Conservation (phyloP, 1,140 invertebrate species). For the Lordiphosa collinella region DNA sequence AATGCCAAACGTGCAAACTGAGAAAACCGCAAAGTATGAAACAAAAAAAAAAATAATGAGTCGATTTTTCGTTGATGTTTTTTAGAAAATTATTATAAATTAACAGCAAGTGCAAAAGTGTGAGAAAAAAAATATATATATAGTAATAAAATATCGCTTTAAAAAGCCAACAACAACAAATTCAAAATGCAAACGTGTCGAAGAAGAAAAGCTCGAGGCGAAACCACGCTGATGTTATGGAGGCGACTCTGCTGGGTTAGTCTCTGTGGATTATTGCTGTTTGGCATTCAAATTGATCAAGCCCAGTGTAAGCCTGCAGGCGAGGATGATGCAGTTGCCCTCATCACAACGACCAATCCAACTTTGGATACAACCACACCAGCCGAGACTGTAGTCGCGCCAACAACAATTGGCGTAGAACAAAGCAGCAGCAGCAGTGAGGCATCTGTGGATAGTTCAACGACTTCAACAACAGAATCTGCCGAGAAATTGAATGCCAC, state of each 20-base stretch:
- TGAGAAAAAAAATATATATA: slow-evolving; percentile 58
- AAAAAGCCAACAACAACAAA: slow-evolving; percentile 13
- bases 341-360: slow-evolving; percentile 35
- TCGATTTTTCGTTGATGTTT: slow-evolving; percentile 30
- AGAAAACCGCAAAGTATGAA: slow-evolving; percentile 20
- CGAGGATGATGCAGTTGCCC: slow-evolving; percentile 53
- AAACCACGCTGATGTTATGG: slow-evolving; percentile 34
- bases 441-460: slow-evolving; percentile 58
- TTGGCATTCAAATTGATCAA: slow-evolving; percentile 72
- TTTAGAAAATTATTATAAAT: slow-evolving; percentile 43
- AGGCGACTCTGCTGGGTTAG: slow-evolving; percentile 52
- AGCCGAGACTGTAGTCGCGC: slow-evolving; percentile 18
- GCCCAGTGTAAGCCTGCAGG: slow-evolving; percentile 70
- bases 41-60: slow-evolving; percentile 12
- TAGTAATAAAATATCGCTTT: slow-evolving; percentile 3
- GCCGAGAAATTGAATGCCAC: slow-evolving; percentile 56
- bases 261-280: slow-evolving; percentile 62
- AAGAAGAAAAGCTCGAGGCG: slow-evolving; percentile 59
- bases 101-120: slow-evolving; percentile 64
- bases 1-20: slow-evolving; percentile 40
- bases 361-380: slow-evolving; percentile 53
- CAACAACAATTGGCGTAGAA: slow-evolving; percentile 60
- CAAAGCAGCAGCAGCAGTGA: slow-evolving; percentile 38
- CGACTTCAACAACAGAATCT: slow-evolving; percentile 51
- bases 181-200: slow-evolving; percentile 59